Evolutionary conservation across 2,797 vertebrate genomes (phyloP).

Genomic region (Acanthornis magna): DNA sequence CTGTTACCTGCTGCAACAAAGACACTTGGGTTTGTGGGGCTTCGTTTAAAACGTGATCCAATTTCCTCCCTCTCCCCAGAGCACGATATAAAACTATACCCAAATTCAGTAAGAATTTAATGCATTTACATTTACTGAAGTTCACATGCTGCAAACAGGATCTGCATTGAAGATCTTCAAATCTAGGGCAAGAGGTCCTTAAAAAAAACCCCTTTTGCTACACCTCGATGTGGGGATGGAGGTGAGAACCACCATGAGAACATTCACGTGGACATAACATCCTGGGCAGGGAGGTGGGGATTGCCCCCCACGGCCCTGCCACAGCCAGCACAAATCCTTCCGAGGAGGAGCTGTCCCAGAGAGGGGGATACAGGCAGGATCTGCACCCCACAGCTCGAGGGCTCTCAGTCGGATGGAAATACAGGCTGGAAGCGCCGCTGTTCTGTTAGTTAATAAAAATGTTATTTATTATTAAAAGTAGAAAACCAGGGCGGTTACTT

Average conservation of each 20-base stretch:
- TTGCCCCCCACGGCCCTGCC: background rate
- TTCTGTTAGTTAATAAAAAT: background rate
- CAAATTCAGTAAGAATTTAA: conserved; percentile 31
- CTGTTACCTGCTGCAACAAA: conserved; percentile 25
- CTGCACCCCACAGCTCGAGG: background rate
- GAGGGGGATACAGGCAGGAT: background rate
- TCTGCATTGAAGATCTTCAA: background rate
- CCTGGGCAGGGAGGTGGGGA: background rate
- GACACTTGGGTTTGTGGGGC: background rate
- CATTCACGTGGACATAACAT: fast-evolving
- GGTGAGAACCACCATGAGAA: background rate
- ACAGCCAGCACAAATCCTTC: background rate
- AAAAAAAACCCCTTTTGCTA: background rate
- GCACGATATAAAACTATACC: background rate
- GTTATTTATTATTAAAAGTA: background rate
- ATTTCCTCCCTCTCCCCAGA: conserved; percentile 28
- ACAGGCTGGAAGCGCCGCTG: background rate
- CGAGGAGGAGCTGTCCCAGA: background rate
- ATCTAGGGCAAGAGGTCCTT: background rate
- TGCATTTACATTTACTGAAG: background rate
- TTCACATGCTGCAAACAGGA: conserved; percentile 23
- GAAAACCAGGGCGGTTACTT: background rate
- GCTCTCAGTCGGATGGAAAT: background rate
- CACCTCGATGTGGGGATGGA: background rate
- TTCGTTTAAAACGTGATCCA: background rate